Evolutionary conservation across 2,888 invertebrate species (phyloP), one percentile per base, ranked within the genome.

Genomic region (Syrphus vitripennis): DNA sequence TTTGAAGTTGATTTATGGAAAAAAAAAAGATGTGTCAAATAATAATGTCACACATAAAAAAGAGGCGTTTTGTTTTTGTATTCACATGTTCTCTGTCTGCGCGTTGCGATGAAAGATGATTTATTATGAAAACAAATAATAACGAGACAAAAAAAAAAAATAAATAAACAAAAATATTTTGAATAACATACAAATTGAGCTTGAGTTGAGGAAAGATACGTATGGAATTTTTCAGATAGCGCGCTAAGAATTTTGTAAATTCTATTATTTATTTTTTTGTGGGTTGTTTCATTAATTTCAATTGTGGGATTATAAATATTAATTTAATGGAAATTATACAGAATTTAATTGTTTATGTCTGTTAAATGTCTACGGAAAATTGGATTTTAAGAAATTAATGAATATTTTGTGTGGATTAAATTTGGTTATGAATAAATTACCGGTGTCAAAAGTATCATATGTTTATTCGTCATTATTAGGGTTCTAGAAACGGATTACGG

Each of bases 111-210:
- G 61, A 61, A 24, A 37, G 34, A 16, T 42, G 61, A 61, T 61
- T 40, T 61, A 24, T 57, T 34, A 40, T 40, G n/a, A 40, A 61
- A 61, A 61, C 61, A 61, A 57, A 26, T 61, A 26, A 26, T 19
- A 10, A 16, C 16, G 7, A 3, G n/a, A 42, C n/a, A 16, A 40
- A 10, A 53, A 6, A 37, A 14, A 37, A 1, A 24, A 24, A 61
- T 61, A 19, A 61, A 40, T 61, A 61, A 61, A 61, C 61, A 61
- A 26, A 61, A 61, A 61, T 61, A 42, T 61, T 61, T 61, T 42
- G 61, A 37, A 24, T 12, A 40, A 40, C 40, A n/a, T n/a, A n/a
- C n/a, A 40, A 21, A 37, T 37, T 59, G 37, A n/a, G n/a, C n/a
- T n/a, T 12, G 26, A 40, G 24, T 42, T 61, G 40, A 16, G 19